Base-by-base conservation (phyloP, 2,797 vertebrate species). In the Myoxocephalus aenaeus region DNA sequence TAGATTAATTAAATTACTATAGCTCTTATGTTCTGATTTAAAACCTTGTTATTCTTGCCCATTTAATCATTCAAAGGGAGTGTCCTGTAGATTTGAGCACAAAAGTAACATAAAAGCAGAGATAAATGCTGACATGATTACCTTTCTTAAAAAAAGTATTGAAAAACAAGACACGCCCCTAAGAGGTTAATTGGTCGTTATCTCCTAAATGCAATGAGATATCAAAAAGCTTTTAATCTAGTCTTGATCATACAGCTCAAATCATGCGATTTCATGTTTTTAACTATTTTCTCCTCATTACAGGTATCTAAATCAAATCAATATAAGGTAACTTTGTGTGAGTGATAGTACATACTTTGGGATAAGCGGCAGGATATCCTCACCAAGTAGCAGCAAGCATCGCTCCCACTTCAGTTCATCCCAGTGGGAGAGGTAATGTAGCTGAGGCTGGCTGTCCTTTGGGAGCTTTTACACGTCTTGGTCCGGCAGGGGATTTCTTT, bases 391-490 rank as follows among this genome's bases (percentile, higher is more conserved):
- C 58, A 77, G 48, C 36, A 65, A 72, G 57, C 51, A 63, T 66
- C 40, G 51, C 57, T 68, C 57, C 32, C 73, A 59, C 83, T 81
- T 56, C 63, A 64, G 73, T 79, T 62, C 25, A 15, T 67, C 61
- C 67, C 71, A 77, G 80, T 73, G 69, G 59, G 40, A 65, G 53
- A 76, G 29, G 15, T 73, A 40, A 69, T 80, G 68, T 79, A 62
- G 76, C 73, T 84, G 44, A 71, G 78, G 77, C 86, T 70, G 72
- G 64, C 82, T 70, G 50, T 80, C 75, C 77, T 59, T 25, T 58
- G 67, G 71, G 44, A 73, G 81, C 85, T 92, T 91, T 90, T 82
- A 88, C 77, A 59, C 86, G 72, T 72, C 72, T 64, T 36, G 44
- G 65, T 81, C 67, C 36, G 42, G 62, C 1, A 48, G 58, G 75